Conservation (phyloP, 2,888 invertebrate genomes). For the Hypselothyrea guttata region DNA sequence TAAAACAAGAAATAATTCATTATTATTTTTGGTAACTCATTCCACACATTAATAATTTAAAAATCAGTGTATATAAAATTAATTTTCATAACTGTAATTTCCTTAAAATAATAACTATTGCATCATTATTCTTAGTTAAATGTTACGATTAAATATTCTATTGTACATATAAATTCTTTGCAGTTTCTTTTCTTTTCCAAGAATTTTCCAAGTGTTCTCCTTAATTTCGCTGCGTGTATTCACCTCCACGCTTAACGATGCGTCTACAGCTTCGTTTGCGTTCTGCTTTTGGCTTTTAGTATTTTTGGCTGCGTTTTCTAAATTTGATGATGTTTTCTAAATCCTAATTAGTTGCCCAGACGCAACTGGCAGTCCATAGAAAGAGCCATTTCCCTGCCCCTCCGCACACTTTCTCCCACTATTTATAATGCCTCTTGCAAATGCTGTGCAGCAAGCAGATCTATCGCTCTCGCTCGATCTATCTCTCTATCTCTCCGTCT, state of each 20-base stretch:
- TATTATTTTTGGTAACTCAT: too few species aligned
- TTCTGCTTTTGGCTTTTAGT: constrained; percentile 38
- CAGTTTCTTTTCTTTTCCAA: constrained; percentile 4
- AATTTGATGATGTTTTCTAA: constrained; percentile 74
- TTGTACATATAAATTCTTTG: not conserved
- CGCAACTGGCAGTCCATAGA: constrained; percentile 29
- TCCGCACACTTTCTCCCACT: not conserved
- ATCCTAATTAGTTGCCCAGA: constrained; percentile 74
- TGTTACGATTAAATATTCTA: too few species aligned
- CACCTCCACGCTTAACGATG: constrained; percentile 29
- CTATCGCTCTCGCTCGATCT: too few species aligned
- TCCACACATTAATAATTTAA: too few species aligned
- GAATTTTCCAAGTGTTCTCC: too few species aligned
- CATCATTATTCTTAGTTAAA: too few species aligned
- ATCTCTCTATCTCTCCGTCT: not conserved
- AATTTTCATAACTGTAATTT: too few species aligned
- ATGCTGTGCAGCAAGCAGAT: constrained; percentile 65
- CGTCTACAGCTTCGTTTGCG: constrained; percentile 6
- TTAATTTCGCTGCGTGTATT: not conserved
- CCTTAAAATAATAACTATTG: too few species aligned
- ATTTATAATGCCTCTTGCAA: constrained; percentile 17
- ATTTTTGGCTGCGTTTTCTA: constrained; percentile 71
- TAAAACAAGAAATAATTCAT: too few species aligned
- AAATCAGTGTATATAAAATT: too few species aligned
- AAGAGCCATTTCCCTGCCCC: constrained; percentile 3